These are phyloP conservation scores for Drosophila orena DNA, from an alignment of 1,140 invertebrate species.

Conservation along the genomic window DNA sequence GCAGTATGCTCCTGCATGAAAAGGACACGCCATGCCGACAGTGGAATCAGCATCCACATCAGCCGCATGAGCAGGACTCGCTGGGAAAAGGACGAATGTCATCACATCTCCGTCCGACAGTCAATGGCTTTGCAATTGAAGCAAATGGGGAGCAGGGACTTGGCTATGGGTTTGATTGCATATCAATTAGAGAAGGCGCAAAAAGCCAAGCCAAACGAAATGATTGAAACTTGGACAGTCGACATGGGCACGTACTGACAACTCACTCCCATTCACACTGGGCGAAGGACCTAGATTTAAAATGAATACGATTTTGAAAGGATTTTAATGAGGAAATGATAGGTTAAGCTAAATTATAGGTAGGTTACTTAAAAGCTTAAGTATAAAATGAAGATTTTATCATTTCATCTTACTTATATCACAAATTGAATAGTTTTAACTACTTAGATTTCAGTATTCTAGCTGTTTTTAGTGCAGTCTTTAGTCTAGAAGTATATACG, in stretches of 20 bases:
- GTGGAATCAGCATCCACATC: conserved; percentile 39
- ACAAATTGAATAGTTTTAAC: too few relatives aligned
- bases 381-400: too few relatives aligned
- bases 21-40: conserved; percentile 30
- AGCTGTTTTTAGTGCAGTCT: too few relatives aligned
- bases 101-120: conserved; percentile 36
- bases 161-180: conserved; percentile 74
- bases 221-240: conserved; percentile 78
- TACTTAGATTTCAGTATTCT: too few relatives aligned
- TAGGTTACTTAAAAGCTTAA: background rate
- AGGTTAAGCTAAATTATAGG: background rate
- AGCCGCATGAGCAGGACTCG: conserved; percentile 12
- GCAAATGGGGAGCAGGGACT: conserved; percentile 46
- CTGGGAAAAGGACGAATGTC: conserved; percentile 12
- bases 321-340: background rate
- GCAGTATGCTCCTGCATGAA: conserved; percentile 21
- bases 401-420: too few relatives aligned
- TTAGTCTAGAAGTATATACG: background rate
- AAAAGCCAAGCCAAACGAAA: conserved; percentile 80
- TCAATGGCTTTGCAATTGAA: conserved; percentile 69
- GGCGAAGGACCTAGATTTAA: background rate
- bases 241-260: conserved; percentile 51
- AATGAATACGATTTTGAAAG: background rate
- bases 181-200: conserved; percentile 82
- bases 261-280: conserved; percentile 20